Evolutionary conservation across 2,797 vertebrate genomes (phyloP).

Genomic region (Falco naumanni): DNA sequence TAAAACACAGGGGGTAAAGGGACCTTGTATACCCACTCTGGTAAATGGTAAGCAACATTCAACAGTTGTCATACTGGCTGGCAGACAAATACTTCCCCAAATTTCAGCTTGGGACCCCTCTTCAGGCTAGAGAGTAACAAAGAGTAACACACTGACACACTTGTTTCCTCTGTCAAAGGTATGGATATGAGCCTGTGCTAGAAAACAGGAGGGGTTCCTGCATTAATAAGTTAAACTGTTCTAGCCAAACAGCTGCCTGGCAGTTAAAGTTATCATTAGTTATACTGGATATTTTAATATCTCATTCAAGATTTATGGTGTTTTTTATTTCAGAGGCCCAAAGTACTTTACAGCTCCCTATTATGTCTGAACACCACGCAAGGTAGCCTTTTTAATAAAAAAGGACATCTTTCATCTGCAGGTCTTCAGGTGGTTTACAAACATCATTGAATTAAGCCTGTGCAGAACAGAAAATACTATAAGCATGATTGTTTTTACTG

Average conservation of each 20-base stretch:
- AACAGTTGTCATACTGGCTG: not conserved
- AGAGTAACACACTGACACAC: not conserved
- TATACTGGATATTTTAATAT: not conserved
- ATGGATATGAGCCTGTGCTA: fast-evolving
- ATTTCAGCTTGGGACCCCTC: not conserved
- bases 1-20: not conserved
- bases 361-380: not conserved
- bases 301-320: not conserved
- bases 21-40: not conserved
- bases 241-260: not conserved
- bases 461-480: not conserved
- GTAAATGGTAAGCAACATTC: fast-evolving
- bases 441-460: not conserved
- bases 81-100: not conserved
- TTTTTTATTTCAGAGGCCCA: not conserved
- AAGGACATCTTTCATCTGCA: not conserved
- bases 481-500: not conserved
- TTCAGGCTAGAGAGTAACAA: not conserved
- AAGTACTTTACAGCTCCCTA: not conserved
- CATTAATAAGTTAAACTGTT: not conserved
- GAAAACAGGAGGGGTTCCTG: not conserved
- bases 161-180: not conserved
- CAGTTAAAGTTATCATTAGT: not conserved
- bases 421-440: not conserved
- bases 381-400: not conserved